Evolutionary conservation across 2,797 vertebrate genomes (phyloP), one percentile per base, ranked within the genome.

Genomic region (Pipistrellus kuhlii): DNA sequence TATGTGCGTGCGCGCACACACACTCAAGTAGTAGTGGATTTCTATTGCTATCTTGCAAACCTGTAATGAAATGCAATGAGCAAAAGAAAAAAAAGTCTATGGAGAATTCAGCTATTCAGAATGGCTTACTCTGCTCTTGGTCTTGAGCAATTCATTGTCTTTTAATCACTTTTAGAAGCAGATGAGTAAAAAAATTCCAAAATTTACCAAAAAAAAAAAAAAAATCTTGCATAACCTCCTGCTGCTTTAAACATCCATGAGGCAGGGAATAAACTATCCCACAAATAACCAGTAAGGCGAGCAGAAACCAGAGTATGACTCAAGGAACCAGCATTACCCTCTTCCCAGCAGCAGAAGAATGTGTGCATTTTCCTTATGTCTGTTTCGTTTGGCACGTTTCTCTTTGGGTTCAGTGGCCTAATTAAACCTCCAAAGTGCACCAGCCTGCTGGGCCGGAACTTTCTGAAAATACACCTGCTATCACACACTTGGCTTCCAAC

Each of bases 141-240:
- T 68, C 77, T 68, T 53, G 66, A 75, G 57, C 75, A 86, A 25
- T 21, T 95, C 57, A 18, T 91, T 96, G 85, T 51, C 92, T 96
- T 96, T 94, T 91, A 48, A 94, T 95, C 64, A 88, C 6, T 1
- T 83, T 87, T 25, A 91, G 94, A 82, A 88, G 35, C 13, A 77
- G 90, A 96, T 35, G 78, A 96, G 96, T 68, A 44, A 95, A 77
- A 93, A 81, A 93, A 55, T 59, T 81, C 51, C 88, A 62, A 97
- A 73, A 94, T 78, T 30, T 68, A 96, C 57, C n/a, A 72, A 68
- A 91, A 51, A 44, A 55, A 48, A 68, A 80, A 53, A 51, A 44
- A 46, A 62, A 44, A 64, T 73, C 23, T 18, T 15, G 10, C 35
- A n/a, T 64, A 41, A 75, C 46, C 76, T 51, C 32, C 64, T 85